Conservation (phyloP, 2,797 vertebrate species). For the Lophotriccus pileatus region DNA sequence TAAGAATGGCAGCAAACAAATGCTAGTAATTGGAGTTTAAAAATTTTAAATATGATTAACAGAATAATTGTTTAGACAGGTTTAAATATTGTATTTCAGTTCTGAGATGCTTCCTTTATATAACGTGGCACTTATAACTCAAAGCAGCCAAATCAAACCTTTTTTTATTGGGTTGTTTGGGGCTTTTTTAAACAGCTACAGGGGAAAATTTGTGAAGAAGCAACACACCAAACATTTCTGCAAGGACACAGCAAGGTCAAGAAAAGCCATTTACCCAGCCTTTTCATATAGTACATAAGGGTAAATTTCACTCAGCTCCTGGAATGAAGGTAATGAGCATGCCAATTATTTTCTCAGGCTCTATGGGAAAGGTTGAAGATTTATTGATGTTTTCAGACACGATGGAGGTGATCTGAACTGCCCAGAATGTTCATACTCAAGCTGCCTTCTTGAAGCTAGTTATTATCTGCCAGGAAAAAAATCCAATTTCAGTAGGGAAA, state of each 20-base stretch:
- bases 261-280: not conserved
- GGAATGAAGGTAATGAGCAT: constrained; percentile 3
- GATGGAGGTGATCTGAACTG: constrained; percentile 4
- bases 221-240: not conserved
- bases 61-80: not conserved
- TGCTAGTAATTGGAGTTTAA: not conserved
- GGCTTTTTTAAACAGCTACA: not conserved
- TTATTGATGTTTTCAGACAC: not conserved
- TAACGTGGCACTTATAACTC: not conserved
- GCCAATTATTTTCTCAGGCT: constrained; percentile 44
- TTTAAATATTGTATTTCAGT: not conserved
- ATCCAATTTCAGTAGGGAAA: constrained; percentile 24
- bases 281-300: not conserved
- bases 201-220: not conserved
- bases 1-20: not conserved
- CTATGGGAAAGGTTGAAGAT: not conserved
- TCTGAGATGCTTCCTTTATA: not conserved
- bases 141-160: not conserved
- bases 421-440: constrained; percentile 7
- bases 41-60: not conserved
- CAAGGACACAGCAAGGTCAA: constrained; percentile 16
- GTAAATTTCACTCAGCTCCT: constrained; percentile 18
- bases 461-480: not conserved
- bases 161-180: not conserved
- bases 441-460: not conserved